Base-by-base conservation (phyloP, 2,113 vertebrate genomes). In the Silurus asotus region DNA sequence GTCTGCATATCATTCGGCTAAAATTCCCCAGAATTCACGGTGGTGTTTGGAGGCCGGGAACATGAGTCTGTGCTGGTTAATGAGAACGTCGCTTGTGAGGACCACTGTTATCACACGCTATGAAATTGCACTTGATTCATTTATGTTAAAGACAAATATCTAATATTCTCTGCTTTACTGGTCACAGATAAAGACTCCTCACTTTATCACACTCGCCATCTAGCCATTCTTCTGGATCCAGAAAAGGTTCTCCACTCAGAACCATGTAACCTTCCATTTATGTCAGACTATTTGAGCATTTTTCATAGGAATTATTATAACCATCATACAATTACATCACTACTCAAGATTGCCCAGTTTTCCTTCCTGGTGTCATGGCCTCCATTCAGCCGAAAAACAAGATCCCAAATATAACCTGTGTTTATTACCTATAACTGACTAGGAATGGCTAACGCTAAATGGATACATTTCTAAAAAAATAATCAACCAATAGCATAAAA, bases 111-210 rank as follows among this genome's bases (percentile, higher is more conserved):
- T 86, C 82, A 84, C 82, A 84, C 69, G 64, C 81, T 81, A 74
- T 61, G 55, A 77, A 82, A 84, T 84, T 78, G 70, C 81, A 81
- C 67, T 81, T 67, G 85, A 87, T 87, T 89, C 72, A 51, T 82
- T 84, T 84, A 77, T 69, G 70, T 82, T 82, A 69, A 69, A 25
- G 25, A 28, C 64, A 28, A 28, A 19, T 45, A 70, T 14, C 67
- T 70, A 45, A 70, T 45, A 70, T 70, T 70, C n/a, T 67, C 28
- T 6, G 8, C 8, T 56, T 56, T 11, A 56, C 13, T 56, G 28
- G 11, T 37, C 13, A 37, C 25, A 1, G 15, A 1, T 67, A 65
- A 25, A 65, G 25, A 2, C 8, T 65, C n/a, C 62, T 58, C 2
- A 4, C 56, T 15, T 15, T 58, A 15, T 23, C 59, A 62, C 3